Conservation (phyloP, 2,888 invertebrate species). For the Itoplectis maculator region DNA sequence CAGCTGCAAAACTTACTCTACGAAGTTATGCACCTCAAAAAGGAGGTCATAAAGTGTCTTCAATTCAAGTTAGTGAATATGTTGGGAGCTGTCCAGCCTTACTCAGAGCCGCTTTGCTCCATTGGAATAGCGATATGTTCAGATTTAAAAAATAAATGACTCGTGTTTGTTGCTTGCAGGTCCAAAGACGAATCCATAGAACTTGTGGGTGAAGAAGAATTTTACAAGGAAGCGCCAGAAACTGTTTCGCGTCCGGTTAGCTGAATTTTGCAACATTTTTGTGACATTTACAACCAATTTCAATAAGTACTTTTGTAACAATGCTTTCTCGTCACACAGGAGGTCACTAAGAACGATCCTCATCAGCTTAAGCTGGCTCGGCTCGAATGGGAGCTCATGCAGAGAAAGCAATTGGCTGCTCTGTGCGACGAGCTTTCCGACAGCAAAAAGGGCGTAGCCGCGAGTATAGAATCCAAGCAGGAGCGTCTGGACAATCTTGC, state of each 20-base stretch:
- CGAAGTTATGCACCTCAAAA: conserved; percentile 96
- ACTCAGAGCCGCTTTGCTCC: too few species aligned
- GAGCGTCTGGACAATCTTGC: conserved; percentile 92
- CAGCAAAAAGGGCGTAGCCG: conserved; percentile 91
- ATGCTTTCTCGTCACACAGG: conserved; percentile 83
- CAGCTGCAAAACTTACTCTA: conserved; percentile 97
- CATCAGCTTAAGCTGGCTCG: conserved; percentile 94
- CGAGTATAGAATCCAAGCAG: conserved; percentile 91
- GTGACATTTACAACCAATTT: background rate
- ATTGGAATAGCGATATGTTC: too few species aligned
- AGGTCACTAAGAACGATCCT: conserved; percentile 88
- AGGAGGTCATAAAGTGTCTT: conserved; percentile 97
- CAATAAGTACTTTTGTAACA: background rate
- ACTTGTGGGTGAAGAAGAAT: conserved; percentile 93
- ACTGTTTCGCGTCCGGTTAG: conserved; percentile 89
- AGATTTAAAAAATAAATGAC: too few species aligned
- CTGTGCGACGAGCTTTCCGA: conserved; percentile 91
- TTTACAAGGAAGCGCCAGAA: conserved; percentile 92
- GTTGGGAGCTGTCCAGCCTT: too few species aligned
- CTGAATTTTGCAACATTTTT: conserved; percentile 1
- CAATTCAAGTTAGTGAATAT: conserved; percentile 91
- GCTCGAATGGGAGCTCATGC: conserved; percentile 95
- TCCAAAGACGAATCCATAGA: conserved; percentile 98
- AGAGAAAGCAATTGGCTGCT: conserved; percentile 93
- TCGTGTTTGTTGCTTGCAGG: conserved; percentile 82